These are phyloP conservation scores for Danio aesculapii DNA, from an alignment of 2,797 vertebrate genomes.

Conservation along the genomic window DNA sequence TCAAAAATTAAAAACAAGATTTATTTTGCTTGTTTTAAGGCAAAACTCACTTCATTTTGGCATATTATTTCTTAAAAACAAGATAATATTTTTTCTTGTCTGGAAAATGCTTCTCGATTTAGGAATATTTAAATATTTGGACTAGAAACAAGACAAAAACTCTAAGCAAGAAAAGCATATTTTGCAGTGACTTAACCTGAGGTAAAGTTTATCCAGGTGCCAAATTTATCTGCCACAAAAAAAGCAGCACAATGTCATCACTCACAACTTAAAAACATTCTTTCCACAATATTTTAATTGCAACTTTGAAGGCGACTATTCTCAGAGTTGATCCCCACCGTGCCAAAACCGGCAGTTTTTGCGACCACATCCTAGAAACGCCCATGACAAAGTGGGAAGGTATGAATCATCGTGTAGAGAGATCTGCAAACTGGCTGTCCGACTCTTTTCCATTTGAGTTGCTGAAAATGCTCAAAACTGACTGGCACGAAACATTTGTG, in stretches of 20 bases:
- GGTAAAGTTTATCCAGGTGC: neutral
- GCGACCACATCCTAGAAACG: conserved; percentile 72
- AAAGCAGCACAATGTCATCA: neutral
- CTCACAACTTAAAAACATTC: conserved; percentile 33
- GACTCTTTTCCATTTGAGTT: conserved; percentile 31
- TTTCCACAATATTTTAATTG: conserved; percentile 12
- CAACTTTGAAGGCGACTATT: conserved; percentile 22
- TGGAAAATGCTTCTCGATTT: too few relatives aligned
- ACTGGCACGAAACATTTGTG: neutral
- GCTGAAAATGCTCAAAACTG: conserved; percentile 58
- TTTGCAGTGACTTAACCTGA: too few relatives aligned
- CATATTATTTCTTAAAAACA: too few relatives aligned
- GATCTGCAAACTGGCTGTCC: conserved; percentile 59
- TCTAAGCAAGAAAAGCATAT: too few relatives aligned
- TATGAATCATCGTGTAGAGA: conserved; percentile 75
- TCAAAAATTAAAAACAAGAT: too few relatives aligned
- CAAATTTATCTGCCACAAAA: neutral
- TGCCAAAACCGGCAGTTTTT: conserved; percentile 42
- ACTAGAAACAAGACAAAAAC: too few relatives aligned
- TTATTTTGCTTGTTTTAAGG: too few relatives aligned
- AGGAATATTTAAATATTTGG: too few relatives aligned
- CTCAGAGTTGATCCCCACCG: conserved; percentile 6
- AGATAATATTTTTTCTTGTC: too few relatives aligned
- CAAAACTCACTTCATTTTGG: too few relatives aligned
- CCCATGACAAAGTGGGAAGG: conserved; percentile 69